These are phyloP conservation scores for Ara ararauna DNA, from an alignment of 2,797 vertebrate genomes.

Conservation along the genomic window DNA sequence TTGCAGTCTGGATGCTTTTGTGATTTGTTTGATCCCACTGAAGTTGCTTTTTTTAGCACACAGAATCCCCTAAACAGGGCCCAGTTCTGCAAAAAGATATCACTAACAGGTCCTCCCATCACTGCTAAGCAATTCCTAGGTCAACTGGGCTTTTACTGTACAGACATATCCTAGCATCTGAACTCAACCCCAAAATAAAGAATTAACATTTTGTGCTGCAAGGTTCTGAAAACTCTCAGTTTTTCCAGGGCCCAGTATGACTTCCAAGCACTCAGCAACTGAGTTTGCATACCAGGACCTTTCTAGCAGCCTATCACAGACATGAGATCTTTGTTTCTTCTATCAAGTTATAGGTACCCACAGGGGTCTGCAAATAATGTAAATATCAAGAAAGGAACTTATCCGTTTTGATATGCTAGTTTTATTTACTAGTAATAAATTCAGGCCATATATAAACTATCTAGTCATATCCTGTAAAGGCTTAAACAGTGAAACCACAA, in stretches of 20 bases:
- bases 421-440: conserved; percentile 31
- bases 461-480: conserved; percentile 37
- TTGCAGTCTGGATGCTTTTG: background rate
- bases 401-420: background rate
- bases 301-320: background rate
- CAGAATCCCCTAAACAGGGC: background rate
- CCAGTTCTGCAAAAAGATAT: background rate
- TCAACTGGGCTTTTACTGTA: fast-evolving
- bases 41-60: background rate
- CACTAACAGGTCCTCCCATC: background rate
- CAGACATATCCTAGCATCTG: background rate
- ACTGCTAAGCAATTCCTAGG: background rate
- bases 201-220: background rate
- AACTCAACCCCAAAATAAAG: background rate
- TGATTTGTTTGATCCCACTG: background rate
- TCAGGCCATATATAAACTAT: conserved; percentile 11
- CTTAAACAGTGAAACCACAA: conserved; percentile 62
- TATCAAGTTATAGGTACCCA: background rate
- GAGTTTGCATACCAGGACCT: background rate
- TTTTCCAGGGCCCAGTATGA: background rate
- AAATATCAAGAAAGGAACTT: background rate
- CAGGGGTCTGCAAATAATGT: background rate
- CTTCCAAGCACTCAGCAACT: background rate
- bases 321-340: background rate
- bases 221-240: background rate